A percentile compares a stretch with the other conserved stretches of the same genome.
Evolutionary conservation across 2,888 invertebrate genomes (phyloP).

Genomic region (Lydus trimaculatus): DNA sequence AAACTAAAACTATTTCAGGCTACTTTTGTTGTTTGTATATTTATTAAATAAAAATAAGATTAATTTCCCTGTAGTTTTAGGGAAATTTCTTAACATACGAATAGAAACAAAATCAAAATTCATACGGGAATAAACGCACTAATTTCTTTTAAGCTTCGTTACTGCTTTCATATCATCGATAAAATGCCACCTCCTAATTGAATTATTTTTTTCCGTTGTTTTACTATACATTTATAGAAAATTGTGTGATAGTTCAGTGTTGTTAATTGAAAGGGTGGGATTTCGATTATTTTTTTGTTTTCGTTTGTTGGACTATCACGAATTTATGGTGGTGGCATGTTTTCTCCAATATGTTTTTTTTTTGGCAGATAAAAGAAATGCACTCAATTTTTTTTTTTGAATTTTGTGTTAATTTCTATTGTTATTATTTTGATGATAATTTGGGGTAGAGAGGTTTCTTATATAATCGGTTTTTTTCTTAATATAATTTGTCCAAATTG

Average conservation of each 20-base stretch:
- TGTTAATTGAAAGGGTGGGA: not conserved
- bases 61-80: not conserved
- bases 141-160: slow-evolving; percentile 2
- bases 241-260: slow-evolving; percentile 7
- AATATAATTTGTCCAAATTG: slow-evolving; percentile 29
- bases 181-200: not conserved
- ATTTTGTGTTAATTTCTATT: not conserved
- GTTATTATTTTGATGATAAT: not conserved
- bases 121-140: slow-evolving; percentile 13
- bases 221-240: not conserved
- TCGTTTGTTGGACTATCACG: not conserved
- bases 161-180: slow-evolving; percentile 1
- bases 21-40: slow-evolving; percentile 32
- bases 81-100: slow-evolving; percentile 7
- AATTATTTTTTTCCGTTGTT: not conserved
- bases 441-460: slow-evolving; percentile 58
- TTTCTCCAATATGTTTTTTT: not conserved
- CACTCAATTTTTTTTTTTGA: not conserved
- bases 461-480: slow-evolving; percentile 37
- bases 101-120: not conserved
- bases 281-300: not conserved
- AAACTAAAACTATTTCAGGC: slow-evolving; percentile 44
- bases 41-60: slow-evolving; percentile 13
- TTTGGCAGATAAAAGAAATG: not conserved
- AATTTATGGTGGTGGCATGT: slow-evolving; percentile 9